Evolutionary conservation across 1,140 invertebrate genomes (phyloP).

Genomic region (Elymnias hypermnestra): DNA sequence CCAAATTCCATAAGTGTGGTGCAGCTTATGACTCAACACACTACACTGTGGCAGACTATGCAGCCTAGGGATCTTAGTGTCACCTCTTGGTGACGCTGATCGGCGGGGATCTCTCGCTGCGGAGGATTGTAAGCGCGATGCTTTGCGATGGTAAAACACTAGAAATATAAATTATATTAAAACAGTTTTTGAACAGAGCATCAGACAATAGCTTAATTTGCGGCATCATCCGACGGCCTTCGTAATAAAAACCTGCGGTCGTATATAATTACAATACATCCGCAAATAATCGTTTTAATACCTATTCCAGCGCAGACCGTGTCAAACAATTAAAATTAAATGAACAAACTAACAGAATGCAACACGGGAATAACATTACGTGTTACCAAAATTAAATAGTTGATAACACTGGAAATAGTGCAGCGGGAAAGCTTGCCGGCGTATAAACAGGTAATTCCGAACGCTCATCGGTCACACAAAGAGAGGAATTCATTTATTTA

Average conservation of each 20-base stretch:
- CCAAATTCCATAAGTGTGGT: too few species aligned
- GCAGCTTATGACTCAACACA: too few species aligned
- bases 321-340: constrained; percentile 8
- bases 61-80: too few species aligned
- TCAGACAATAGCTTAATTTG: too few species aligned
- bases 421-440: not conserved
- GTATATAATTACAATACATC: not conserved
- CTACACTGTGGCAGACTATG: too few species aligned
- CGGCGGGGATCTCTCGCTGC: too few species aligned
- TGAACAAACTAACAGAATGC: not conserved
- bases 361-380: constrained; percentile 5
- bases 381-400: constrained; percentile 14
- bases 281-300: constrained; percentile 1
- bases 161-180: too few species aligned
- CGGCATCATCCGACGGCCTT: too few species aligned
- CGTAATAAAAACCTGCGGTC: not conserved
- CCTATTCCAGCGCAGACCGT: not conserved
- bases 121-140: too few species aligned
- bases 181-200: too few species aligned
- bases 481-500: constrained; percentile 15
- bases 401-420: constrained; percentile 12
- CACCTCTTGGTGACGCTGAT: too few species aligned
- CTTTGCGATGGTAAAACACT: too few species aligned
- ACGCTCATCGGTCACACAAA: constrained; percentile 7
- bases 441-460: constrained; percentile 9